These are phyloP conservation scores for Panzeria rudis DNA, from an alignment of 2,888 invertebrate species.

Conservation along the genomic window DNA sequence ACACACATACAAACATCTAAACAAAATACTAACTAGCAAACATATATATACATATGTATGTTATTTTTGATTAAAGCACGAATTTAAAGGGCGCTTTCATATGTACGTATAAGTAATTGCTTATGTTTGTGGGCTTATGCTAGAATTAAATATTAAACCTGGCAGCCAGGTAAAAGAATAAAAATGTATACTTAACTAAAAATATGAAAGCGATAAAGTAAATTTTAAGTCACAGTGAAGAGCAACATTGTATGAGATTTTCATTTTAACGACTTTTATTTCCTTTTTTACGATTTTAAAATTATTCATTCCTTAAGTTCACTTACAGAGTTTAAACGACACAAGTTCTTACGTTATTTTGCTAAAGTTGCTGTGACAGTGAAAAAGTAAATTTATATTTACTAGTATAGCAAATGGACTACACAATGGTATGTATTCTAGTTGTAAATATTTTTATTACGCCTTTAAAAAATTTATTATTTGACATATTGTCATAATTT, in stretches of 20 bases:
- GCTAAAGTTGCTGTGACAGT: too few relatives aligned
- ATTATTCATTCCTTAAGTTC: background rate
- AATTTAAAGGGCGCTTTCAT: background rate
- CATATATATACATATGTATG: background rate
- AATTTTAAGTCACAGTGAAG: background rate
- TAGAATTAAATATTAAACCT: conserved; percentile 31
- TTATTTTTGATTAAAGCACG: conserved; percentile 19
- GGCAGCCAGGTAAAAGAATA: background rate
- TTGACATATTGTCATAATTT: too few relatives aligned
- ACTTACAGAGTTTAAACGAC: background rate
- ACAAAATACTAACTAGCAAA: too few relatives aligned
- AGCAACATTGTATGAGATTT: background rate
- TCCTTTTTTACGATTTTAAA: too few relatives aligned
- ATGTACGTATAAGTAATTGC: conserved; percentile 1
- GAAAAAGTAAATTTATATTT: too few relatives aligned
- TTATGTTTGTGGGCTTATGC: background rate
- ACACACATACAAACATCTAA: background rate
- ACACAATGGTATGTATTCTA: too few relatives aligned
- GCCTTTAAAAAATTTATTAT: too few relatives aligned
- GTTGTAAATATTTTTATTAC: too few relatives aligned
- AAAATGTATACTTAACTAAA: conserved; percentile 10
- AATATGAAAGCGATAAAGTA: background rate
- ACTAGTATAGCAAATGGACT: too few relatives aligned
- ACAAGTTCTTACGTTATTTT: too few relatives aligned
- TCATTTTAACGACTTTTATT: background rate